Percentiles rank a stretch among this genome's conserved stretches.
Evolutionary conservation across 1,140 invertebrate genomes (phyloP).

Genomic region (Leptestheria dahalacensis): DNA sequence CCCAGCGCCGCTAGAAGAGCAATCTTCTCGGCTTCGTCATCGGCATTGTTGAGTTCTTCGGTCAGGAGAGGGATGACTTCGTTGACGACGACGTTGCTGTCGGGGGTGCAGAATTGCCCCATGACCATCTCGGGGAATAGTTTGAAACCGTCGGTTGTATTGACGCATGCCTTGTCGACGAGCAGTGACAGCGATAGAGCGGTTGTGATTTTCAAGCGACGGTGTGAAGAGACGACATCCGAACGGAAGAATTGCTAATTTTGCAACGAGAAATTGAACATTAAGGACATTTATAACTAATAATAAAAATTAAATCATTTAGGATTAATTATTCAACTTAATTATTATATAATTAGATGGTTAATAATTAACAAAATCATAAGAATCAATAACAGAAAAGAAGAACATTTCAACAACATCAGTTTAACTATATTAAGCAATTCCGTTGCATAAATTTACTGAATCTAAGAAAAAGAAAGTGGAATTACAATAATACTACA

Average conservation of each 20-base stretch:
- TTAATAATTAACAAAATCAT: no score
- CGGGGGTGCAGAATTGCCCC: conserved; percentile 15
- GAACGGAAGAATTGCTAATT: conserved; percentile 12
- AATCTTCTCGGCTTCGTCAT: conserved; percentile 7
- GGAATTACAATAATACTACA: no score
- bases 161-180: conserved; percentile 16
- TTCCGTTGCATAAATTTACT: no score
- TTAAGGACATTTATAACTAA: neutral
- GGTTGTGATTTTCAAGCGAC: conserved; percentile 13
- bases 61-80: conserved; percentile 11
- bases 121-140: conserved; percentile 13
- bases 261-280: neutral
- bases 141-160: conserved; percentile 4
- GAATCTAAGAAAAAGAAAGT: no score
- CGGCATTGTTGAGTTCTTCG: conserved; percentile 5
- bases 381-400: no score
- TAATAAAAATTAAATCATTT: no score
- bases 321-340: neutral
- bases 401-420: no score
- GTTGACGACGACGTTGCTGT: conserved; percentile 9
- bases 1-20: conserved; percentile 13
- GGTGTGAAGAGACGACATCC: neutral
- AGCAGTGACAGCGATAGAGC: conserved; percentile 10
- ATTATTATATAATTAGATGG: no score
- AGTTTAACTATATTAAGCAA: no score